Conservation (phyloP, 1,140 invertebrate genomes). For the Stegodyphus dumicola region DNA sequence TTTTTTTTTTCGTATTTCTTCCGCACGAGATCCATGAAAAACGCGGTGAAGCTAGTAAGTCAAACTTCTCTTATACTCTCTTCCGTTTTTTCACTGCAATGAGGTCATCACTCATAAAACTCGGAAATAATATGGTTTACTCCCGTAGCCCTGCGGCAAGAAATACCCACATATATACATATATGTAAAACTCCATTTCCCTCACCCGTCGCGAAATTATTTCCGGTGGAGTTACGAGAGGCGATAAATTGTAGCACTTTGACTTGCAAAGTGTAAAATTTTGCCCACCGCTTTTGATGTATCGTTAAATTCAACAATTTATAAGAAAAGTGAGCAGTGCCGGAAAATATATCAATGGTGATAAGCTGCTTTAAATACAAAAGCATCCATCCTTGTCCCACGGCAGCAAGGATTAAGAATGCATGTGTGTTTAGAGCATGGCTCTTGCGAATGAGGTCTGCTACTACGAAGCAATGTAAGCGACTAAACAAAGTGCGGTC, state of each 20-base stretch:
- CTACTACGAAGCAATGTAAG: no score
- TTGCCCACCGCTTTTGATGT: slow-evolving; percentile 31
- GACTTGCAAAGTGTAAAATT: slow-evolving; percentile 51
- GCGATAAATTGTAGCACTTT: slow-evolving; percentile 46
- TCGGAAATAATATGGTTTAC: slow-evolving; percentile 49
- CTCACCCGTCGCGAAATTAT: slow-evolving; percentile 30
- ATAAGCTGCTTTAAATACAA: slow-evolving; percentile 18
- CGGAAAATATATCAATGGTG: slow-evolving; percentile 27
- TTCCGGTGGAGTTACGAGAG: slow-evolving; percentile 32
- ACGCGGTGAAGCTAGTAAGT: no score
- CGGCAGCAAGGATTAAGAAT: no score
- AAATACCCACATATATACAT: slow-evolving; percentile 17
- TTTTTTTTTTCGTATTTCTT: no score
- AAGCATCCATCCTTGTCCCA: no score
- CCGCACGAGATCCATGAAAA: no score
- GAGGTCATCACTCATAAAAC: slow-evolving; percentile 42
- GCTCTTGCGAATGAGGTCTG: no score
- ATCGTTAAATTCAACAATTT: slow-evolving; percentile 30
- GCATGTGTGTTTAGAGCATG: no score
- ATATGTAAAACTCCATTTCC: slow-evolving; percentile 50
- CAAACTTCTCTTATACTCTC: no score
- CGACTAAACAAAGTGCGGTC: no score
- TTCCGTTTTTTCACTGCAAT: slow-evolving; percentile 28
- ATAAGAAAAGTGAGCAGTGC: slow-evolving; percentile 27
- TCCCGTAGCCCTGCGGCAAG: background rate